Percentiles rank a stretch among this genome's conserved stretches.
Conservation (phyloP, 2,888 invertebrate species). For the Bursaphelenchus okinawaensis region DNA sequence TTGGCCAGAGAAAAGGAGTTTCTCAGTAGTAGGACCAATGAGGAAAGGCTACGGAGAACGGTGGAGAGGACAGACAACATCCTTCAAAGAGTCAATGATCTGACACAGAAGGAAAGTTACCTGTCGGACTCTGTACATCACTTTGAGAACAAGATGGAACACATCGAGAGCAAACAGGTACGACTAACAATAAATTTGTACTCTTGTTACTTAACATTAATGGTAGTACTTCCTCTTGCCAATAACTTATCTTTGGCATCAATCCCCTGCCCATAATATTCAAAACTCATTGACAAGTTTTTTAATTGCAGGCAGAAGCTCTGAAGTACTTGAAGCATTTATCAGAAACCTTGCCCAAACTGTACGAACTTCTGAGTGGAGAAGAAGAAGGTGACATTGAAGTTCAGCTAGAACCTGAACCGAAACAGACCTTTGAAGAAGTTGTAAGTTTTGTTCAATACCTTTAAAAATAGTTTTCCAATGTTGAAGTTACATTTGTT, state of each 20-base stretch:
- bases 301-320: slow-evolving; percentile 27
- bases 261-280: no score
- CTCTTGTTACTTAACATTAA: no score
- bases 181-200: background rate
- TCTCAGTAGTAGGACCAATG: slow-evolving; percentile 58
- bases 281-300: no score
- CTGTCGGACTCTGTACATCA: slow-evolving; percentile 37
- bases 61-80: slow-evolving; percentile 61
- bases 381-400: background rate
- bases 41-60: slow-evolving; percentile 60
- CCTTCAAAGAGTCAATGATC: slow-evolving; percentile 60
- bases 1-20: slow-evolving; percentile 78
- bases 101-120: slow-evolving; percentile 49
- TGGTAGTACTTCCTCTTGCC: background rate
- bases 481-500: no score
- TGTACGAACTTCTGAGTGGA: background rate
- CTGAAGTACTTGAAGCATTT: slow-evolving; percentile 28
- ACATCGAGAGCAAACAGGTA: slow-evolving; percentile 43
- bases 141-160: slow-evolving; percentile 40
- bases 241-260: slow-evolving; percentile 12
- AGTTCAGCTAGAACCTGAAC: background rate
- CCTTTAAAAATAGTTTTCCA: no score
- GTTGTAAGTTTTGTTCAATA: no score
- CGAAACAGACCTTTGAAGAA: no score
- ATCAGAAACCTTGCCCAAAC: slow-evolving; percentile 15